phyloP scores from a whole-genome alignment of 2,888 invertebrate genomes.

The Ormyrus nitidulus region DNA sequence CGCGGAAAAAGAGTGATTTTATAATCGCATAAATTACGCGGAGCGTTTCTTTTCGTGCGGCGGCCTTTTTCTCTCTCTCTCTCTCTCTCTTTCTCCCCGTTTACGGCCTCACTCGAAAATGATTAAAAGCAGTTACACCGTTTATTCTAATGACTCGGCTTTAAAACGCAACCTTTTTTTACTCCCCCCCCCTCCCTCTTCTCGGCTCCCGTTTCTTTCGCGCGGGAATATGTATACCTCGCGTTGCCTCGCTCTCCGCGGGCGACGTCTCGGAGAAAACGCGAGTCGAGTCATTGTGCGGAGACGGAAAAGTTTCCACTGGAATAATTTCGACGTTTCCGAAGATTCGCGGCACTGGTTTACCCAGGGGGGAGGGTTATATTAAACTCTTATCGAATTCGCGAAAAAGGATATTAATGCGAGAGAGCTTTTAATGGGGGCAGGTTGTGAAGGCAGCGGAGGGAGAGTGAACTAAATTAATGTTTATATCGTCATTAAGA shows the following conservation, averaged over 20 bases:
- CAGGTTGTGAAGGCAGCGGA: no score
- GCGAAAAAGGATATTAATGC: no score
- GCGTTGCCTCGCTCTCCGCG: constrained; percentile 24
- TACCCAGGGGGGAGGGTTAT: no score
- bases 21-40: constrained; percentile 45
- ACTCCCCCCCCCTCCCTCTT: background rate
- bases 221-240: background rate
- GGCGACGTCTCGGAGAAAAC: constrained; percentile 15
- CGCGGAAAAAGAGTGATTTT: constrained; percentile 45
- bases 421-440: no score
- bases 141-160: constrained; percentile 46
- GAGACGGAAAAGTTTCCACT: background rate
- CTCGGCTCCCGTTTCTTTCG: background rate
- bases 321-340: no score
- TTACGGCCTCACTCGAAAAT: constrained; percentile 26
- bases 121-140: constrained; percentile 45
- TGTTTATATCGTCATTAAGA: no score
- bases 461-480: no score
- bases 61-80: background rate
- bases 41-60: background rate
- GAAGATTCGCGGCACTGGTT: no score
- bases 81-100: constrained; percentile 6
- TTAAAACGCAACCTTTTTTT: constrained; percentile 11
- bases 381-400: no score
- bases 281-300: background rate